Evolutionary conservation across 2,113 vertebrate genomes (phyloP), one percentile per base, ranked within the genome.

Genomic region (Felis catus): DNA sequence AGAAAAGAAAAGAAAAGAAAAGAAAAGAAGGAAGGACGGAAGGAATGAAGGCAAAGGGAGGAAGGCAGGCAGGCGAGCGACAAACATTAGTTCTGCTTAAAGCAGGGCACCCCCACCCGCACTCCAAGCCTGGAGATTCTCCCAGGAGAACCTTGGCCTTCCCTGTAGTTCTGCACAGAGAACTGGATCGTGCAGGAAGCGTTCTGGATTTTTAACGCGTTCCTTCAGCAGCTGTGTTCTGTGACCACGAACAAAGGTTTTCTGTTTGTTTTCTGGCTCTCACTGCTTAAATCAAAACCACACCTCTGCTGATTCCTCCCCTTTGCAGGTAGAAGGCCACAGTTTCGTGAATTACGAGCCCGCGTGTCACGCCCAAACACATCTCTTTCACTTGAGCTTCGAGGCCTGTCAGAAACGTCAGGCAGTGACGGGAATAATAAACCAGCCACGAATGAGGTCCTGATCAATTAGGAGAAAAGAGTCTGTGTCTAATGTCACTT

Each of bases 41-140:
- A 70, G 68, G 33, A n/a, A 18, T 33, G 68, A 9, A 70, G 68
- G 33, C 45, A 45, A 9, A 70, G 68, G 33, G 0, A 55, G 51
- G 8, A 0, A 73, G 8, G 18, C 0, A 29, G 0, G 4, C 1
- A 14, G 9, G 70, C 6, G 14, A 39, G 39, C 2, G 51, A 27
- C 13, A 33, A 0, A 53, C 7, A n/a, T 27, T 2, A 1, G 9
- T 31, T 89, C 88, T 41, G 55, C 39, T 18, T n/a, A 21, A 18
- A 70, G 39, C 48, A 73, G 27, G 23, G 3, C 29, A 53, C 51
- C 4, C 12, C 63, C 29, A 15, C 13, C 25, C 70, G 12, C 1
- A 25, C n/a, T 16, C 85, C 33, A 45, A 51, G 68, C 10, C 25
- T 25, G 61, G 51, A 25, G 1, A 31, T 2, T 16, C 61, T 27